A percentile compares a stretch with the other conserved stretches of the same genome.
These are phyloP conservation scores for Epizoanthus illoricatus DNA, from an alignment of 92 coral and sea anemone genomes.

Conservation along the genomic window DNA sequence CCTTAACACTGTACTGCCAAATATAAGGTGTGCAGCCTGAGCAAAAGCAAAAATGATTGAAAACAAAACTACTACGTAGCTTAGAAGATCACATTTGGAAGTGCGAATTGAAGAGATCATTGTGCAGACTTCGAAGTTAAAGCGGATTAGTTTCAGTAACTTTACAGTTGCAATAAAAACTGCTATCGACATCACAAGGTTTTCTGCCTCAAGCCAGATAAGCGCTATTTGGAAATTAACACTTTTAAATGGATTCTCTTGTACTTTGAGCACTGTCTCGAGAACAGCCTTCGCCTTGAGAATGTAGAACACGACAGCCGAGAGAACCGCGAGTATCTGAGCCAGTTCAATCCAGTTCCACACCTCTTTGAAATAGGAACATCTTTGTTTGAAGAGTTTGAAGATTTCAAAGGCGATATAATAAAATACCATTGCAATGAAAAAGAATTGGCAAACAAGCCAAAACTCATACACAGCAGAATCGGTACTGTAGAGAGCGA, in stretches of 20 bases:
- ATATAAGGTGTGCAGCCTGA: conserved; percentile 13
- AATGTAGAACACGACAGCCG: conserved; percentile 4
- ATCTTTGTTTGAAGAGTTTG: neutral
- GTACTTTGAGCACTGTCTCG: neutral
- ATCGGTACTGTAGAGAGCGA: conserved; percentile 11
- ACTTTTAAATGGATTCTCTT: conserved; percentile 15
- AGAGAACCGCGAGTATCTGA: neutral
- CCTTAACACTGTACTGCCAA: neutral
- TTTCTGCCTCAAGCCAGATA: conserved; percentile 24
- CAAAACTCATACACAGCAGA: conserved; percentile 13
- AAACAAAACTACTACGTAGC: conserved; percentile 3
- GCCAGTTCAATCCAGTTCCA: conserved; percentile 30
- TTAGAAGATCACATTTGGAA: conserved; percentile 1
- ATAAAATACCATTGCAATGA: conserved; percentile 22
- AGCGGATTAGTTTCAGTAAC: conserved; percentile 9
- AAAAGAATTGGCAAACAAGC: conserved; percentile 29
- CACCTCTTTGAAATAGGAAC: conserved; percentile 6
- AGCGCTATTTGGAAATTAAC: conserved; percentile 12
- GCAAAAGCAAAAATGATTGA: conserved; percentile 12
- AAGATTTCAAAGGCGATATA: neutral
- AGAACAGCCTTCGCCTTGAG: conserved; percentile 8
- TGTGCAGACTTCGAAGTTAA: conserved; percentile 2
- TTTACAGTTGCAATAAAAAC: conserved; percentile 27
- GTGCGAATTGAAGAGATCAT: neutral
- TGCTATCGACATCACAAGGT: conserved; percentile 18